Evolutionary conservation across 2,113 vertebrate genomes (phyloP).

Genomic region (Thryonomys swinderianus): DNA sequence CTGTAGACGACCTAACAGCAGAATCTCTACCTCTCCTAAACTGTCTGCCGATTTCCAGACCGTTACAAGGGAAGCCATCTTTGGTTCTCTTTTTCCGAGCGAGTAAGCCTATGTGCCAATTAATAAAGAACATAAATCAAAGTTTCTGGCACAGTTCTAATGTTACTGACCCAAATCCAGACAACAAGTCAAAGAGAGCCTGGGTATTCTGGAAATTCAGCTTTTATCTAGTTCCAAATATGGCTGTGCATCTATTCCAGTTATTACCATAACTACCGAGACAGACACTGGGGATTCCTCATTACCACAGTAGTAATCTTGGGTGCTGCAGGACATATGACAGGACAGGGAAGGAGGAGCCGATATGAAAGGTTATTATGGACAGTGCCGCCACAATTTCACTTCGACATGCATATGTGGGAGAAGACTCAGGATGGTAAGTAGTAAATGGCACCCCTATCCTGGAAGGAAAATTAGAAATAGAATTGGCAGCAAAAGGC

Average conservation of each 20-base stretch:
- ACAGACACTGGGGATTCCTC: background rate
- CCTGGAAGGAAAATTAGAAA: conserved; percentile 32
- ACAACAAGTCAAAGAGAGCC: conserved; percentile 36
- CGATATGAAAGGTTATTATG: background rate
- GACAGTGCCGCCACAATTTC: background rate
- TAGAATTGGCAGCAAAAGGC: background rate
- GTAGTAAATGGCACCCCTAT: background rate
- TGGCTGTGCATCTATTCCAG: background rate
- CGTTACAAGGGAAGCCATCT: background rate
- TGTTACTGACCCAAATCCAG: background rate
- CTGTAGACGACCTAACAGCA: background rate
- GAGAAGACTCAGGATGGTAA: background rate
- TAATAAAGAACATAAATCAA: conserved; percentile 50
- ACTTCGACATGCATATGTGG: background rate
- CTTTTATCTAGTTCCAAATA: background rate
- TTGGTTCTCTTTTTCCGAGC: background rate
- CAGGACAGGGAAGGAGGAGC: background rate
- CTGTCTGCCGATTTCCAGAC: background rate
- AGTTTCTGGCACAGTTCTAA: background rate
- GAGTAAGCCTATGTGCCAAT: background rate
- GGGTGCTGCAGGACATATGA: background rate
- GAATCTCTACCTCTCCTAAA: background rate
- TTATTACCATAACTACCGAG: conserved; percentile 7
- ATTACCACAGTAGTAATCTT: conserved; percentile 14
- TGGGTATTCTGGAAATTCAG: background rate